Base-by-base conservation (phyloP, 2,797 vertebrate species). In the Sphaeramia orbicularis region DNA sequence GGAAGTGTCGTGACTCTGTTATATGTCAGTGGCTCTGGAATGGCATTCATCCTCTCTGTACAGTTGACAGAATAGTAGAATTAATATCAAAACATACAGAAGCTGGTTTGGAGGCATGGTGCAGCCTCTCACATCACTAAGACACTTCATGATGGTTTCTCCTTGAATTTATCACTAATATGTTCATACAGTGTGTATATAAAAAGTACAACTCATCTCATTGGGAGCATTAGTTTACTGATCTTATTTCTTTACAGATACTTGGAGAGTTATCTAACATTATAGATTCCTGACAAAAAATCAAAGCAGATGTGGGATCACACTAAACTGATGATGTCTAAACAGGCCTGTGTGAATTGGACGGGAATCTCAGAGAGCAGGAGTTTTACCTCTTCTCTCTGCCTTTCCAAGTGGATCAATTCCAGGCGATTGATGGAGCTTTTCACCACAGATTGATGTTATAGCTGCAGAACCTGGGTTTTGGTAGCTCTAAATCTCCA, bases 401-500 rank as follows among this genome's bases (percentile, higher is more conserved):
- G 21, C 48, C 43, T 71, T 65, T 74, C 71, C 43, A 41, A 49
- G 60, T 70, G 72, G 76, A 90, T 80, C 80, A 69, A 73, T 79
- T 82, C 78, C 82, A 74, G 50, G 53, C 70, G 80, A 82, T 81
- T 75, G 80, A 77, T 69, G 68, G 65, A 60, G 69, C 59, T 76
- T 79, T 66, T 63, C 38, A 1, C 56, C 4, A 43, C 56, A 63
- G 67, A 76, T 67, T 68, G 69, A 85, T 65, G 59, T 60, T 66
- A 52, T 60, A 35, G 16, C 42, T 37, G 76, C 54, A 47, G 58
- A 61, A 74, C 54, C 60, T 64, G 62, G 70, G 69, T 74, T 74
- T 65, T 52, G 48, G 51, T 51, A 65, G 55, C 32, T 74, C 18
- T 68, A 59, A 65, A 63, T 68, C 40, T 59, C 21, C 47, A 27